Conservation (phyloP, 1,140 invertebrate species). For the Caenorhabditis briggsae region DNA sequence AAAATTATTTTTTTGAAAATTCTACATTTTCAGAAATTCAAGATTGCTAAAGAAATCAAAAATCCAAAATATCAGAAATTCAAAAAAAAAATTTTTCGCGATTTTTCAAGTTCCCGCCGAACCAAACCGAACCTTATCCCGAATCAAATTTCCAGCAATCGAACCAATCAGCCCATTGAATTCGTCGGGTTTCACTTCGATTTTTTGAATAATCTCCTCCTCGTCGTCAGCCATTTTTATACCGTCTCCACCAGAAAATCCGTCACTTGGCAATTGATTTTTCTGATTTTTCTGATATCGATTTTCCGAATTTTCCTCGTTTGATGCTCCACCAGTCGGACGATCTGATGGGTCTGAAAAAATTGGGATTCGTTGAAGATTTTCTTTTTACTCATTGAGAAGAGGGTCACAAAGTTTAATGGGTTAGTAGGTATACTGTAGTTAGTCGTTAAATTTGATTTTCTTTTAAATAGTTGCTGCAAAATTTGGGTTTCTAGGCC, state of each 20-base stretch:
- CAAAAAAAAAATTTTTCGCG: neutral
- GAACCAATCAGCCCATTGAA: conserved; percentile 77
- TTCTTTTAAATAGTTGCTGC: no score
- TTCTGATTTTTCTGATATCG: conserved; percentile 9
- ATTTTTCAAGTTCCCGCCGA: neutral
- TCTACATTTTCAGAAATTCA: no score
- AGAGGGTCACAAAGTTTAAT: neutral
- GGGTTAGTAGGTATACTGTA: no score
- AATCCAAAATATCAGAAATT: no score
- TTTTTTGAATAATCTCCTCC: conserved; percentile 64
- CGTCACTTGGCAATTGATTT: neutral
- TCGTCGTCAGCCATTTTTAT: conserved; percentile 64
- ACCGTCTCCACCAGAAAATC: conserved; percentile 9
- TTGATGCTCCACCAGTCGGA: neutral
- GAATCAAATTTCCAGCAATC: conserved; percentile 75
- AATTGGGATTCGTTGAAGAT: neutral
- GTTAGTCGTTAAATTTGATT: no score
- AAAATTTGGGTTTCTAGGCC: no score
- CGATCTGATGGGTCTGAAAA: conserved; percentile 19
- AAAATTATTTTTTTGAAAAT: no score
- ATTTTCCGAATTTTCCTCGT: neutral
- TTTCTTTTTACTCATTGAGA: no score
- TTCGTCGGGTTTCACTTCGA: conserved; percentile 73
- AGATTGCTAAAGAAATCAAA: no score
- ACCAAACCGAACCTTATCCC: conserved; percentile 67